Base-by-base conservation (phyloP, 2,797 vertebrate genomes). In the Premnoplex brunnescens region DNA sequence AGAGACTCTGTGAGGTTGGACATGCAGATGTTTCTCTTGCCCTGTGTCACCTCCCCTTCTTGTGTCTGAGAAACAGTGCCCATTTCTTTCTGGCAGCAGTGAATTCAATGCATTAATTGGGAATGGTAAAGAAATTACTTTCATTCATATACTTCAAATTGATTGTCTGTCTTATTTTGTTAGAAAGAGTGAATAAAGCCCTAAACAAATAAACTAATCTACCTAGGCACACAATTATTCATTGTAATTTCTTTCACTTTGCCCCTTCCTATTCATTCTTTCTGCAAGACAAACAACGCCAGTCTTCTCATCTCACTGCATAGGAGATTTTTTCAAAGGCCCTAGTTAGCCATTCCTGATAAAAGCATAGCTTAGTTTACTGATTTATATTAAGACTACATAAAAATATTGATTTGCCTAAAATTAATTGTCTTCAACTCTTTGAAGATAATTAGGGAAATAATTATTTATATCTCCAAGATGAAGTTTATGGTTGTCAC, bases 121-220 rank as follows among this genome's bases (percentile, higher is more conserved):
- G 60, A 91, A 77, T 9, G 26, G 81, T 30, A 67, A 66, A 77
- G 14, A 73, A 93, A 92, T 86, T 64, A 60, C 74, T 74, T 94
- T 52, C 32, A 80, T 88, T 81, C 51, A 59, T n/a, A 32, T 6
- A 54, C 28, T 73, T 83, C 37, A 63, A 77, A 80, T 39, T 63
- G 67, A 91, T 44, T 60, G 44, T 49, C 67, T 67, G 49, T 39
- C 72, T 89, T 49, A 80, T 64, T 87, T 89, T 83, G 56, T 54
- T 71, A 64, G 37, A 77, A 80, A 12, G 17, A 30, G 9, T 51
- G 49, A 89, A 82, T 85, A 76, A 85, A 89, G 37, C 36, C 56
- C 56, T 41, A 71, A 91, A 91, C 52, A 91, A 87, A 87, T 64
- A 80, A 91, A 76, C 32, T 69, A 52, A 90, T 85, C 74, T 92